phyloP scores from a whole-genome alignment of 2,113 vertebrate species.

The Bombycilla garrulus region DNA sequence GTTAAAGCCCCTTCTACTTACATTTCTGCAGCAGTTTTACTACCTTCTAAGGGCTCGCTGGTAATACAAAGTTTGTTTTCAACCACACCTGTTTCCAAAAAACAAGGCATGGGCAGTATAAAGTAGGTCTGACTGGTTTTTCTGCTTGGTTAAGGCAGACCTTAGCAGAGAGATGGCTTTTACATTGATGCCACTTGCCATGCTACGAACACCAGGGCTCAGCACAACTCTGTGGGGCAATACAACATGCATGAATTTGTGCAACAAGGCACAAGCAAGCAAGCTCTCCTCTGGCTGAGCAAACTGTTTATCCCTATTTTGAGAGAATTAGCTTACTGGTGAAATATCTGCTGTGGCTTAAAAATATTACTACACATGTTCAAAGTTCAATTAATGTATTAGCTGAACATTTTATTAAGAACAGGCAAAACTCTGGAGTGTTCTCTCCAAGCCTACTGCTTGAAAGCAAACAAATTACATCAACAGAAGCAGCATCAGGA shows the following conservation, averaged over 20 bases:
- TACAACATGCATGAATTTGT: accelerated
- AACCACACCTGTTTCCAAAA: neutral
- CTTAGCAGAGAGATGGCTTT: neutral
- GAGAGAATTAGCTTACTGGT: neutral
- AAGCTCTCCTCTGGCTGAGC: neutral
- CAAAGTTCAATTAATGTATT: neutral
- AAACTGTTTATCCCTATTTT: neutral
- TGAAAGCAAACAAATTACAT: neutral
- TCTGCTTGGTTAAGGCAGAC: neutral
- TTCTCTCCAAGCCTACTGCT: neutral
- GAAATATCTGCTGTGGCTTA: neutral
- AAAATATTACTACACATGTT: neutral
- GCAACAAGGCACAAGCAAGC: neutral
- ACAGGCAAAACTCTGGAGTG: neutral
- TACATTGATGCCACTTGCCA: neutral
- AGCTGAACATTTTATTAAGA: neutral
- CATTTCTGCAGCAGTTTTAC: neutral
- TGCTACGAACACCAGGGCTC: neutral
- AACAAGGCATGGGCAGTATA: neutral
- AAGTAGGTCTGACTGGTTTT: neutral
- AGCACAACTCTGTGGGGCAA: neutral
- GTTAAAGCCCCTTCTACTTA: neutral
- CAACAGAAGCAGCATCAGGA: neutral
- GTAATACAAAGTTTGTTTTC: neutral
- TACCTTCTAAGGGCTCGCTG: neutral